These are phyloP conservation scores for Carettochelys insculpta DNA, from an alignment of 2,113 vertebrate species.

Conservation along the genomic window DNA sequence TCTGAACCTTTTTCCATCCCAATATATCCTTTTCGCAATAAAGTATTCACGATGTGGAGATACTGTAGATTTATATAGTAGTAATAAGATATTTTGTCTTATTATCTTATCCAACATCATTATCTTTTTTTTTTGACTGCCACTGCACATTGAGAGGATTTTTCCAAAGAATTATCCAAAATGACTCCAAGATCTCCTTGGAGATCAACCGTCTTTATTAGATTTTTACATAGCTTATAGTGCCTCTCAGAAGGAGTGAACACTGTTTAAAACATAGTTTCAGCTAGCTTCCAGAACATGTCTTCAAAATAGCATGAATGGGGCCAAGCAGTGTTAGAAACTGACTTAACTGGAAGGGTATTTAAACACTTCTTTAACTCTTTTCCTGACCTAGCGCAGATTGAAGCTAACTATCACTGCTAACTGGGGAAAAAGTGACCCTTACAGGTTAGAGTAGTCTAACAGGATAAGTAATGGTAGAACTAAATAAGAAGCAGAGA, in stretches of 20 bases:
- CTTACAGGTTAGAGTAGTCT: neutral
- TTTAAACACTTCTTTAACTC: neutral
- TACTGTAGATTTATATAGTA: no score
- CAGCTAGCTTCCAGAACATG: neutral
- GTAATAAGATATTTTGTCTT: no score
- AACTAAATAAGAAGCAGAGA: neutral
- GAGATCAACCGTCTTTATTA: no score
- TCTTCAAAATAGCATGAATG: neutral
- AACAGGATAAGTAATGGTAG: neutral
- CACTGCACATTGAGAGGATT: no score
- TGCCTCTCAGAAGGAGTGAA: neutral
- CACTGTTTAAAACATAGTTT: neutral
- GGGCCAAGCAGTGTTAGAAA: neutral
- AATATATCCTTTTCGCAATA: no score
- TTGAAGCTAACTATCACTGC: neutral
- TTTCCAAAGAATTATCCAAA: no score
- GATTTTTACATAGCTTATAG: neutral
- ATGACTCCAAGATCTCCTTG: no score
- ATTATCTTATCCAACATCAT: no score
- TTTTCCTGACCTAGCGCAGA: neutral
- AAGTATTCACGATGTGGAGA: no score
- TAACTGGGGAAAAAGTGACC: neutral
- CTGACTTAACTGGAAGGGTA: neutral
- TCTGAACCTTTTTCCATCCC: no score
- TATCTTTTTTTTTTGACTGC: no score